Percentiles rank a stretch among this genome's conserved stretches.
These are phyloP conservation scores for Euthynnus affinis DNA, from an alignment of 2,797 vertebrate genomes.

Conservation along the genomic window DNA sequence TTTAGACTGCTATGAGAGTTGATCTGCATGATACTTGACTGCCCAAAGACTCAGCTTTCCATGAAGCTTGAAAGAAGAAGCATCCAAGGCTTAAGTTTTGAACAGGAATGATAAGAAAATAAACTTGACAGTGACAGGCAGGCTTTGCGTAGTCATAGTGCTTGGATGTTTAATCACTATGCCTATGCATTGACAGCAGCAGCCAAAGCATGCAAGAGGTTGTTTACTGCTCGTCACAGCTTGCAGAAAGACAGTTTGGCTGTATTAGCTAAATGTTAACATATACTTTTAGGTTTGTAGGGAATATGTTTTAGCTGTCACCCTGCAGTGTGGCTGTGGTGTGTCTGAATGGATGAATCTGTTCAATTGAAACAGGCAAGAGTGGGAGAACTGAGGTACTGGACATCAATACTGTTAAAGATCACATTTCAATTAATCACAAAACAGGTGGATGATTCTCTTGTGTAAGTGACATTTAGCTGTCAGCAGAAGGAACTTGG, in stretches of 20 bases:
- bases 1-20: not conserved
- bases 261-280: not conserved
- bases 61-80: not conserved
- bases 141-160: too few relatives aligned
- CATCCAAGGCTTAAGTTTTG: not conserved
- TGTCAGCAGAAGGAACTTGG: not conserved
- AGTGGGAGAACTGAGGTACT: not conserved
- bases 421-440: constrained; percentile 3
- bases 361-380: not conserved
- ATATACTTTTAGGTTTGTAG: not conserved
- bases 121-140: too few relatives aligned
- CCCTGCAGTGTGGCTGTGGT: not conserved
- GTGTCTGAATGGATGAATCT: not conserved
- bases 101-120: not conserved
- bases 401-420: not conserved
- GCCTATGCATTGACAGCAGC: too few relatives aligned
- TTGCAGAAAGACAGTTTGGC: not conserved
- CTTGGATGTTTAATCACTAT: too few relatives aligned
- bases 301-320: not conserved
- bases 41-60: not conserved
- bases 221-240: not conserved
- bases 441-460: constrained; percentile 4
- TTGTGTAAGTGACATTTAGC: not conserved
- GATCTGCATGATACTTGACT: not conserved
- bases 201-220: not conserved